Base-by-base conservation (phyloP, 2,113 vertebrate genomes). In the Myrmophylax atrothorax region DNA sequence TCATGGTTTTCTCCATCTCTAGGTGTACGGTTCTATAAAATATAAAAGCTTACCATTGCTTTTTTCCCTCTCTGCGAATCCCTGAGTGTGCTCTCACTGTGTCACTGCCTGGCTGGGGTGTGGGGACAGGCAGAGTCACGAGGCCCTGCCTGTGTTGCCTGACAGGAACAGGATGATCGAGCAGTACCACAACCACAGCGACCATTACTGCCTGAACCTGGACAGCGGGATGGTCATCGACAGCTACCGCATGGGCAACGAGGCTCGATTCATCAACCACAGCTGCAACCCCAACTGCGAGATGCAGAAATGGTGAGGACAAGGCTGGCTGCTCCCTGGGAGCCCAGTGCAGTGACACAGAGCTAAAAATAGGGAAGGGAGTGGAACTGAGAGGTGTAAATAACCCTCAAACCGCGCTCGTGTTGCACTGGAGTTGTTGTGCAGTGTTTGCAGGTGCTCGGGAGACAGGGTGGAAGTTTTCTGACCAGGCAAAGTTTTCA, bases 151-250 rank as follows among this genome's bases (percentile, higher is more conserved):
- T 91, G 40, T 93, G 50, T 94, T 89, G 37, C 93, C 69, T 76
- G 58, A 3, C 84, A 98, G 98, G 95, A 98, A 98, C 92, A 70
- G 98, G 47, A 98, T 98, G 98, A 98, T 98, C 93, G 99, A 99
- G 95, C 99, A 99, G 94, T 99, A 99, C 97, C 99, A 99, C 87
- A 98, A 99, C 87, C 99, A 99, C 97, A 99, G 99, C 44, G 99
- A 99, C 84, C 98, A 99, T n/a, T 99, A 99, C 97, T 99, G 99
- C 97, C 98, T 99, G 87, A 99, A 99, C 94, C 97, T 99, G 94
- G 99, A 99, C 95, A 99, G 99, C 5, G 99, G 99, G 37, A 99
- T 99, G 99, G 99, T 99, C 97, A 99, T 99, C 60, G 99, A 99
- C 97, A 99, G 99, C 97, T 99, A 99, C 55, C 98, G 99, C 50